Conservation (phyloP, 2,888 invertebrate genomes). For the Agrypnus murinus region DNA sequence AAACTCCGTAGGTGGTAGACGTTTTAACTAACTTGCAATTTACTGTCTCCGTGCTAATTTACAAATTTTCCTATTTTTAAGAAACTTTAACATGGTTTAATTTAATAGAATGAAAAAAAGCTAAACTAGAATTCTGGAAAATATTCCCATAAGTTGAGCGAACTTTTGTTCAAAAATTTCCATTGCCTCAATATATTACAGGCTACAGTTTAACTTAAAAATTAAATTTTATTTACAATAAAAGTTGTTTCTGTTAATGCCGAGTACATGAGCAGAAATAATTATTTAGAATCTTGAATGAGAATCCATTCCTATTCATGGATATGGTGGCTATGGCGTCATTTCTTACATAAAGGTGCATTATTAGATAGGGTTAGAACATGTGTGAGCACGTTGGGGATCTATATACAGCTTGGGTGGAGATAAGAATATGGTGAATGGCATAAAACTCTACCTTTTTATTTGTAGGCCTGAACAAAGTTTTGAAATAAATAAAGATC, state of each 20-base stretch:
- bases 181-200: slow-evolving; percentile 21
- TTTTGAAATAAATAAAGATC: too few relatives aligned
- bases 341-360: too few relatives aligned
- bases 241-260: slow-evolving; percentile 6
- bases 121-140: neutral
- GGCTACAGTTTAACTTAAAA: slow-evolving; percentile 6
- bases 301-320: too few relatives aligned
- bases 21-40: neutral
- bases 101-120: neutral
- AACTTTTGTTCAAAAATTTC: slow-evolving; percentile 10
- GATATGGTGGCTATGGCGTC: too few relatives aligned
- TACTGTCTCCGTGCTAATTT: neutral
- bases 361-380: too few relatives aligned
- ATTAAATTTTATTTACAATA: neutral
- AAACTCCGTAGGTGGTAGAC: slow-evolving; percentile 3
- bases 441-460: too few relatives aligned
- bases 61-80: neutral
- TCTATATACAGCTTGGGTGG: too few relatives aligned
- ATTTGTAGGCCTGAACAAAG: too few relatives aligned
- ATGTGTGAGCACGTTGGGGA: too few relatives aligned
- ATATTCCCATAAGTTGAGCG: neutral
- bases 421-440: too few relatives aligned
- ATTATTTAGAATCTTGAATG: too few relatives aligned
- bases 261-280: too few relatives aligned
- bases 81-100: neutral